Evolutionary conservation across 2,797 vertebrate species (phyloP), one percentile per base, ranked within the genome.

Genomic region (Oceanodroma leucorhoa): DNA sequence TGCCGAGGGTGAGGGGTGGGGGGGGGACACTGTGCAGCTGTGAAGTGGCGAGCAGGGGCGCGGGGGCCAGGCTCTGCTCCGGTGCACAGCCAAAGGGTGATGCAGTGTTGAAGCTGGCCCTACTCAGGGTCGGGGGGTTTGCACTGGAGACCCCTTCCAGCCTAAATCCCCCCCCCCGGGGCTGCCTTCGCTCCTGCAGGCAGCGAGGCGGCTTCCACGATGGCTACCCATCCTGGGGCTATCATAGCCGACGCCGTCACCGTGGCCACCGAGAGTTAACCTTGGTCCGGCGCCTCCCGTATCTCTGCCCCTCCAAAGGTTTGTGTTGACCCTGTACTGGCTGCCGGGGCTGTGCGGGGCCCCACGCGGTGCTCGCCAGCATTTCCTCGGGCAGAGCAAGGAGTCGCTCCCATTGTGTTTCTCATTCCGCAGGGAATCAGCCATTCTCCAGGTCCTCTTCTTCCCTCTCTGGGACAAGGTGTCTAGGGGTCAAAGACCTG

Each of bases 401-500:
- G 43, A 46, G 18, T 11, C 0, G 0, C 9, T 55, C 32, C 67
- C 0, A 0, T 26, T 13, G 13, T 55, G 11, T 41, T 80, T 58
- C 64, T 77, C 1, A 0, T 55, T 65, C 38, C 0, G 0, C 90
- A 97, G 96, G 51, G 48, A 22, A 3, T 20, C 8, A 2, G 7
- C 7, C 10, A 0, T 11, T 3, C 22, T 34, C 53, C 79, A 45
- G 3, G 19, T 9, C 72, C 5, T 22, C 34, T 29, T 6, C 14
- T 13, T 10, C 30, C 24, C 0, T 0, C 12, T 23, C 82, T 58
- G 14, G 8, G 48, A 10, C 0, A 10, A 85, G 34, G n/a, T 34
- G 3, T 18, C 5, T 2, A 0, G 4, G 0, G 5, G 5, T 10
- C 64, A 38, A 14, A 41, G n/a, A 34, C 23, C 40, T 0, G 2